A percentile compares a stretch with the other conserved stretches of the same genome.
phyloP scores from a whole-genome alignment of 2,797 vertebrate genomes.

The Todus mexicanus region DNA sequence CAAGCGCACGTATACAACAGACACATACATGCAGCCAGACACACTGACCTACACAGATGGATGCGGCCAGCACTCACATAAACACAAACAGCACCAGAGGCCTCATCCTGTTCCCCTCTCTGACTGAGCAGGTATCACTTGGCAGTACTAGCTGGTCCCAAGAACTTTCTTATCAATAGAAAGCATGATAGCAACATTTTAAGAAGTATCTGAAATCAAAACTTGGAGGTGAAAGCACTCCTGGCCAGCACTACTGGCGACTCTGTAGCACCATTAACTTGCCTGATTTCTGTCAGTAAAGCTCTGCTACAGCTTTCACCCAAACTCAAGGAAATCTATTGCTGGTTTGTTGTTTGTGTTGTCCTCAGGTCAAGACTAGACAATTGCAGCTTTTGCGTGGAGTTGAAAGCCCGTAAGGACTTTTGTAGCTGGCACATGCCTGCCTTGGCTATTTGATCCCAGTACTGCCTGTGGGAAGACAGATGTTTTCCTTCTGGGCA shows the following conservation, averaged over 20 bases:
- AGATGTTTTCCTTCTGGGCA: background rate
- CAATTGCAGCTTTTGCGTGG: background rate
- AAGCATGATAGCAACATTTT: background rate
- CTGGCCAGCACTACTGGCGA: background rate
- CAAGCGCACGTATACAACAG: too few relatives aligned
- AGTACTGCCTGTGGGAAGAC: background rate
- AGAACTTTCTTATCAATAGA: background rate
- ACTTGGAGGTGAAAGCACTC: background rate
- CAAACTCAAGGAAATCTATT: background rate
- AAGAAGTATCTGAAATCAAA: background rate
- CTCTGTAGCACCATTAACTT: background rate
- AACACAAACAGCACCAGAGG: background rate
- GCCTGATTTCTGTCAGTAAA: background rate
- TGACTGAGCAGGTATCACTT: background rate
- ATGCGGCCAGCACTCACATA: accelerated
- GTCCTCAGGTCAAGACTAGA: background rate
- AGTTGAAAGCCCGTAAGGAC: background rate
- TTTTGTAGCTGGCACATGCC: background rate
- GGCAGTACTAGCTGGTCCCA: background rate
- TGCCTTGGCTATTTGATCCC: background rate
- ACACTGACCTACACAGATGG: background rate
- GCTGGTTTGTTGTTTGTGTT: background rate
- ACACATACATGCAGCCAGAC: accelerated
- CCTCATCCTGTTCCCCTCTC: background rate
- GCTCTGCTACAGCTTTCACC: background rate